These are phyloP conservation scores for Pelecanoides urinatrix DNA, from an alignment of 2,113 vertebrate species.

Conservation along the genomic window DNA sequence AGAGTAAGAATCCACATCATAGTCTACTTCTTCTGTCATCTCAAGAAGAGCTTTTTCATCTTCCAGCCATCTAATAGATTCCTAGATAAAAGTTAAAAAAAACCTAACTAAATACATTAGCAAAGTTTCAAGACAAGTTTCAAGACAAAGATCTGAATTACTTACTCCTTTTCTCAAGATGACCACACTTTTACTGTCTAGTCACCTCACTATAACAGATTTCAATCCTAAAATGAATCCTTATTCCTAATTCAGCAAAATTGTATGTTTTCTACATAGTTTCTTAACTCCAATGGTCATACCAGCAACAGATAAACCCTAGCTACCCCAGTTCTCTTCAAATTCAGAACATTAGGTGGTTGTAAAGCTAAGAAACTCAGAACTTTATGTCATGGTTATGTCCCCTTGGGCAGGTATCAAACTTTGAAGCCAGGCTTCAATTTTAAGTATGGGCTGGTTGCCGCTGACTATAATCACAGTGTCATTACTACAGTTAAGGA, in stretches of 20 bases:
- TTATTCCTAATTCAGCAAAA: not conserved
- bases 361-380: not conserved
- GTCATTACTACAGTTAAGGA: not conserved
- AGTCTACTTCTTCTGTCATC: conserved; percentile 97
- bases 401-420: not conserved
- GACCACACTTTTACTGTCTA: not conserved
- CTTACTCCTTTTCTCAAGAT: not conserved
- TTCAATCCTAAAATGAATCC: not conserved
- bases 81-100: conserved; percentile 69
- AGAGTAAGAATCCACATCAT: conserved; percentile 92
- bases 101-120: not conserved
- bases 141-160: not conserved
- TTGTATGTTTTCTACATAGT: not conserved
- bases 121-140: not conserved
- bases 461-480: not conserved
- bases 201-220: not conserved
- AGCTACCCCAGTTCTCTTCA: not conserved
- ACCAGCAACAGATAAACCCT: not conserved
- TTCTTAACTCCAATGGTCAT: not conserved
- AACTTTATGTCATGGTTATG: not conserved
- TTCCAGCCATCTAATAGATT: conserved; percentile 93
- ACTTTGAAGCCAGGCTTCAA: not conserved
- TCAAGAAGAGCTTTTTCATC: conserved; percentile 95
- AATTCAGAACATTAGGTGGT: not conserved
- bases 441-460: not conserved